Conservation (phyloP, 1,140 invertebrate species). For the Phenacoccus solenopsis region DNA sequence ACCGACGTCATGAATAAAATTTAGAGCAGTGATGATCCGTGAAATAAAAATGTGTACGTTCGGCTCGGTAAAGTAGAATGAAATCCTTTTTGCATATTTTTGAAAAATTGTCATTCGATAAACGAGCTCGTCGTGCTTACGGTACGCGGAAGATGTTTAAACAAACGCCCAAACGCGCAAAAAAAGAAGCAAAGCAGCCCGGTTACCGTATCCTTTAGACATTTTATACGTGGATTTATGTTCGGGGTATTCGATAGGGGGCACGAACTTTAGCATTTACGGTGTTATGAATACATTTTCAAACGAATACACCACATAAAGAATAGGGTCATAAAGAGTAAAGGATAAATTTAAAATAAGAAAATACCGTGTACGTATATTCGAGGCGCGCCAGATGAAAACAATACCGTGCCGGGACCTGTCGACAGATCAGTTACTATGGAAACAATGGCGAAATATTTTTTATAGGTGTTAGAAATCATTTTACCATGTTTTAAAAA, state of each 20-base stretch:
- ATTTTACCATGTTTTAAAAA: background rate
- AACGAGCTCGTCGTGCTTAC: slow-evolving; percentile 1
- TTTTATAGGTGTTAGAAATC: background rate
- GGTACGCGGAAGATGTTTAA: background rate
- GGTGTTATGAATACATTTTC: background rate
- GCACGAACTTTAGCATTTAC: slow-evolving; percentile 1
- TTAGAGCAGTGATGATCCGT: background rate
- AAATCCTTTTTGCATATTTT: background rate
- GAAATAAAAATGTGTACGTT: background rate
- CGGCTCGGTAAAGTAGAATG: background rate
- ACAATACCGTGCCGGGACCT: background rate
- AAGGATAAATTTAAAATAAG: slow-evolving; percentile 3
- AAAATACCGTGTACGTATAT: background rate
- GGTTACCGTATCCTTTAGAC: background rate
- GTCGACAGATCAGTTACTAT: slow-evolving; percentile 1
- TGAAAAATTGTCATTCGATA: slow-evolving; percentile 3
- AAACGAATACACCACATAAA: background rate
- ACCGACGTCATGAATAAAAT: background rate
- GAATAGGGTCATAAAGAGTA: slow-evolving; percentile 1
- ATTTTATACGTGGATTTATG: background rate
- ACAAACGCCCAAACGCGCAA: background rate
- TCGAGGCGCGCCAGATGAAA: background rate
- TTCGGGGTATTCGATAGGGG: background rate
- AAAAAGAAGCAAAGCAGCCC: background rate
- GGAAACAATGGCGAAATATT: background rate